Percentiles rank a stretch among this genome's conserved stretches.
Conservation (phyloP, 2,797 vertebrate species). For the Botia kubotai region DNA sequence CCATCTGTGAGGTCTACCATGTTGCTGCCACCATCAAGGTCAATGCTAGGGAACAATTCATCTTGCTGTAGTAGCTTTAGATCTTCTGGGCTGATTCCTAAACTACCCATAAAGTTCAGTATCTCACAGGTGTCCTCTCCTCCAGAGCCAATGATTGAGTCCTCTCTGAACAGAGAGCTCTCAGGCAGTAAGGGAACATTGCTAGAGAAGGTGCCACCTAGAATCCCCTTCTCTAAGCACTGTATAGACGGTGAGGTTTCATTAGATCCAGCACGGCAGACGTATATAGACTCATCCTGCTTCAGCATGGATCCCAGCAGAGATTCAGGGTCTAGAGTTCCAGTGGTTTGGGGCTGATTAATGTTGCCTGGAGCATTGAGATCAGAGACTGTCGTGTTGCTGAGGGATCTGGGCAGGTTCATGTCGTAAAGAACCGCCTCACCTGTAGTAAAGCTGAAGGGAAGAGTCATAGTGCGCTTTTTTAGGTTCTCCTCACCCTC, state of each 20-base stretch:
- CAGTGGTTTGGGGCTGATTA: slow-evolving; percentile 15
- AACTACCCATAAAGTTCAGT: slow-evolving; percentile 80
- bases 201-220: slow-evolving; percentile 53
- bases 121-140: slow-evolving; percentile 78
- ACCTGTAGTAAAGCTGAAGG: slow-evolving; percentile 75
- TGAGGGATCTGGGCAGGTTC: slow-evolving; percentile 34
- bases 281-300: slow-evolving; percentile 74
- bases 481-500: slow-evolving; percentile 78
- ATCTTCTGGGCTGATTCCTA: slow-evolving; percentile 68
- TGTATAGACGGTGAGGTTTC: slow-evolving; percentile 61
- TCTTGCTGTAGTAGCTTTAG: slow-evolving; percentile 52
- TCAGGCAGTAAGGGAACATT: slow-evolving; percentile 64
- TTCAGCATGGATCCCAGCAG: slow-evolving; percentile 75
- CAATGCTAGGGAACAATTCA: slow-evolving; percentile 57
- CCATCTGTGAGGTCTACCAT: slow-evolving; percentile 64
- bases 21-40: slow-evolving; percentile 31
- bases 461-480: slow-evolving; percentile 72
- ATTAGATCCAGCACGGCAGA: slow-evolving; percentile 1
- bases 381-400: slow-evolving; percentile 56
- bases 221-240: slow-evolving; percentile 59
- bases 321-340: slow-evolving; percentile 58
- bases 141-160: slow-evolving; percentile 63
- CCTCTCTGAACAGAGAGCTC: slow-evolving; percentile 71
- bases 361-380: slow-evolving; percentile 68
- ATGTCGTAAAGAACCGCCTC: slow-evolving; percentile 76